phyloP scores from a whole-genome alignment of 2,797 vertebrate genomes.

The Mormyrops boulengeri region DNA sequence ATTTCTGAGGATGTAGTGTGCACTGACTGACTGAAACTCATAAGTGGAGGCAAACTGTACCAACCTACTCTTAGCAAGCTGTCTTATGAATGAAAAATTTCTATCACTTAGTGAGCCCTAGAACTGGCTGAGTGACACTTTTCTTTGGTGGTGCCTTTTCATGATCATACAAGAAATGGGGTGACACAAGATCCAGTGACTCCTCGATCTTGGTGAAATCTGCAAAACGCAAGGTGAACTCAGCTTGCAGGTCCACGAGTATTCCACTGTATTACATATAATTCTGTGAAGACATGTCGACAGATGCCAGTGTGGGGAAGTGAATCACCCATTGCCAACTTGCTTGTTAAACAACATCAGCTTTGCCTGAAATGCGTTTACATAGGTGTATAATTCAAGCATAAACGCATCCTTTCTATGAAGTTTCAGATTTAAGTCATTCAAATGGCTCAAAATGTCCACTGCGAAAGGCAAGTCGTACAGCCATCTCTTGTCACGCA shows the following conservation, averaged over 20 bases:
- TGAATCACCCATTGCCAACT: background rate
- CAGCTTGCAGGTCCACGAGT: background rate
- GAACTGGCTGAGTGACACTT: background rate
- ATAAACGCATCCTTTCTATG: background rate
- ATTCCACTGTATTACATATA: background rate
- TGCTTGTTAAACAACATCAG: background rate
- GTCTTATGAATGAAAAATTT: background rate
- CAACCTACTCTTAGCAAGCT: background rate
- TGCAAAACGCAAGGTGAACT: background rate
- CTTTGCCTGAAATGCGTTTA: background rate
- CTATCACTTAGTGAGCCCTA: background rate
- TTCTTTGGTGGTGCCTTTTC: background rate
- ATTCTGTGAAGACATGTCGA: background rate
- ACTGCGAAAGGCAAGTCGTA: background rate
- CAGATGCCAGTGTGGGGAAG: background rate
- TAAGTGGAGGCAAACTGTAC: background rate
- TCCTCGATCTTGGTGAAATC: background rate
- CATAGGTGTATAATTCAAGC: background rate
- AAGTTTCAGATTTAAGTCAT: background rate
- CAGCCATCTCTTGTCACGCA: background rate
- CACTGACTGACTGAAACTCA: background rate
- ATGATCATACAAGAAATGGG: background rate
- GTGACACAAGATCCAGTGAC: background rate
- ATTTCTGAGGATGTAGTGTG: background rate
- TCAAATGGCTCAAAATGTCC: background rate